Percentiles rank a stretch among this genome's conserved stretches.
Conservation (phyloP, 1,140 invertebrate genomes). For the Batillaria attramentaria region DNA sequence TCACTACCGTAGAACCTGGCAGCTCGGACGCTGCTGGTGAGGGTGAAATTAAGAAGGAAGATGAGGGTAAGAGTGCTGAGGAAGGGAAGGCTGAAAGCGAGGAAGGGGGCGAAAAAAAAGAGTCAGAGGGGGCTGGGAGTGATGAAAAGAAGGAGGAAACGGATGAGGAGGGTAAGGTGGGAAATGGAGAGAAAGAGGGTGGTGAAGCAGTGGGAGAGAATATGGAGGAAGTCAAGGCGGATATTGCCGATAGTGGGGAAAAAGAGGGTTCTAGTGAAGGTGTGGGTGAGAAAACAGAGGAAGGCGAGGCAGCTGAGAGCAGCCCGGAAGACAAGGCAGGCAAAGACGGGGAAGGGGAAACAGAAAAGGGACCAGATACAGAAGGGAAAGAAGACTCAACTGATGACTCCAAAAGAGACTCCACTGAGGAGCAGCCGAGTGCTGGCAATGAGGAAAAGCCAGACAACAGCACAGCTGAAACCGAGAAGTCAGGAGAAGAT, state of each 20-base stretch:
- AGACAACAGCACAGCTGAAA: background rate
- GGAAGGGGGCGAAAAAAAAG: background rate
- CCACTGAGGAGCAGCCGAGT: background rate
- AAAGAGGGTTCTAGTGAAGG: background rate
- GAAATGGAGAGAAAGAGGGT: background rate
- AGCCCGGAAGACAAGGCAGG: background rate
- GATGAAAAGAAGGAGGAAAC: conserved; percentile 1
- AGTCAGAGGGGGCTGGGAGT: background rate
- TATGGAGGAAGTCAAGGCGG: no score
- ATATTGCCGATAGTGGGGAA: no score
- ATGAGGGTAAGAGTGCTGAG: background rate
- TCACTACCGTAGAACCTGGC: no score
- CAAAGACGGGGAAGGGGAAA: background rate
- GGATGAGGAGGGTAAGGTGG: background rate
- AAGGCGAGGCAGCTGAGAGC: background rate
- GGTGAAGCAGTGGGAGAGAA: background rate
- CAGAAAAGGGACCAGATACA: conserved; percentile 22
- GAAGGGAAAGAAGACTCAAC: background rate
- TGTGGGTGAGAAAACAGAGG: background rate
- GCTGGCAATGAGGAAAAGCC: conserved; percentile 4
- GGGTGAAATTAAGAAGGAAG: no score
- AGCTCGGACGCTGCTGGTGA: no score
- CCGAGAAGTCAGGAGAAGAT: background rate
- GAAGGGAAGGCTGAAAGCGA: background rate
- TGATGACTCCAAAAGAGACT: background rate